These are phyloP conservation scores for Setipinna tenuifilis DNA, from an alignment of 2,797 vertebrate genomes.

Conservation along the genomic window DNA sequence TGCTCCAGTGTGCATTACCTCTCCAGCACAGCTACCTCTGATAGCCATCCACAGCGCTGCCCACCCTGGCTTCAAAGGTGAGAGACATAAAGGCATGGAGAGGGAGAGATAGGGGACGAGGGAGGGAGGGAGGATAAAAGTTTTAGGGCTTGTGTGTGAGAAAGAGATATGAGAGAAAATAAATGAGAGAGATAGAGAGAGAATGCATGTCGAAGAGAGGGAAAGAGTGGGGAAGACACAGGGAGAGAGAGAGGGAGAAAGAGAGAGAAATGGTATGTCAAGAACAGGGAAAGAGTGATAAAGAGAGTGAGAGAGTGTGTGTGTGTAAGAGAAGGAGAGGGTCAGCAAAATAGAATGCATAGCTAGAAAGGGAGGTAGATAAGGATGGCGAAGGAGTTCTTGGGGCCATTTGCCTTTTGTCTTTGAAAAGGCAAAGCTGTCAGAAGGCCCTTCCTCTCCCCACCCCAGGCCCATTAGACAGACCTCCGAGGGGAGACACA, in stretches of 20 bases:
- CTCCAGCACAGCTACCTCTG: background rate
- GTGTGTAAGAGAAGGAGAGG: too few species aligned
- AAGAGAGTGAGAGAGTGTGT: background rate
- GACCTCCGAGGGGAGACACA: background rate
- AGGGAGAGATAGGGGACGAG: constrained; percentile 13
- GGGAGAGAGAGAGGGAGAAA: too few species aligned
- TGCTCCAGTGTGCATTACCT: background rate
- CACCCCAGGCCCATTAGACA: background rate
- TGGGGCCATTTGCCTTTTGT: constrained; percentile 15
- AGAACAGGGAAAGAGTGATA: constrained; percentile 25
- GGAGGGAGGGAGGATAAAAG: constrained; percentile 23
- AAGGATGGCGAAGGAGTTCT: background rate
- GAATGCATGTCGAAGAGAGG: background rate
- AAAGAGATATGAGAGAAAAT: too few species aligned
- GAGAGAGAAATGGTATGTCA: constrained; percentile 17
- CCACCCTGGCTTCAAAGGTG: background rate
- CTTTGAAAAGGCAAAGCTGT: constrained; percentile 14
- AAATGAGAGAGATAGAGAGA: constrained; percentile 27
- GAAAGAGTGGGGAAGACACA: too few species aligned
- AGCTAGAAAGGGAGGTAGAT: background rate
- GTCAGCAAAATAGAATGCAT: too few species aligned
- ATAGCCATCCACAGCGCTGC: constrained; percentile 24
- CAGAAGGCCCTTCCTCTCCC: background rate
- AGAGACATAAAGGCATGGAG: background rate
- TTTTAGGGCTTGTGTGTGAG: too few species aligned